phyloP scores from a whole-genome alignment of 2,888 invertebrate species.

The Zaprionus bogoriensis region DNA sequence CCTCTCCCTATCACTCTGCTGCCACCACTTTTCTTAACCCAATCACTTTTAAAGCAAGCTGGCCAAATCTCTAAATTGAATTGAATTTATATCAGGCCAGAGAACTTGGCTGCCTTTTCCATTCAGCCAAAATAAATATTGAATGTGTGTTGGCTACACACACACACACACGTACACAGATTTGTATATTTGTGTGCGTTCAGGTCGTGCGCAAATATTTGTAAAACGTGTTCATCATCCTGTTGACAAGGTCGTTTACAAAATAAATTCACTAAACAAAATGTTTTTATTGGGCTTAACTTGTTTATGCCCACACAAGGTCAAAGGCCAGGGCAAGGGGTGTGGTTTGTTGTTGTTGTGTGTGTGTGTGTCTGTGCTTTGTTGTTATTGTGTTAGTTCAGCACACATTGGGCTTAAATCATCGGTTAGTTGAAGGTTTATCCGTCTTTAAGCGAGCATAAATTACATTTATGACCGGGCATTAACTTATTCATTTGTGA shows the following conservation, averaged over 20 bases:
- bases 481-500: not conserved
- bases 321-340: slow-evolving; percentile 10
- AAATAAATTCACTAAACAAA: slow-evolving; percentile 67
- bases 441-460: not conserved
- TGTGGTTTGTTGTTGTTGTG: not conserved
- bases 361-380: not conserved
- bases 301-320: slow-evolving; percentile 52
- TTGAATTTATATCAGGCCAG: slow-evolving; percentile 47
- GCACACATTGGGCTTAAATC: not conserved
- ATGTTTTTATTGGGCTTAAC: slow-evolving; percentile 64
- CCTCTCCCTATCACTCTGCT: not conserved
- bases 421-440: not conserved
- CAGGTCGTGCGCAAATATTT: slow-evolving; percentile 57
- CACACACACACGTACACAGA: slow-evolving; percentile 16
- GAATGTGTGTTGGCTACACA: slow-evolving; percentile 20
- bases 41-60: slow-evolving; percentile 21
- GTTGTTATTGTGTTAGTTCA: slow-evolving; percentile 6
- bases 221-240: slow-evolving; percentile 69
- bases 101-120: not conserved
- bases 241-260: slow-evolving; percentile 73
- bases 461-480: not conserved
- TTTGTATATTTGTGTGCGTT: not conserved
- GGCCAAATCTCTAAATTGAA: slow-evolving; percentile 48
- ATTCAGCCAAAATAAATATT: slow-evolving; percentile 42
- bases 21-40: not conserved